Percentiles rank a stretch among this genome's conserved stretches.
Evolutionary conservation across 2,113 vertebrate genomes (phyloP).

Genomic region (Gobio gobio): DNA sequence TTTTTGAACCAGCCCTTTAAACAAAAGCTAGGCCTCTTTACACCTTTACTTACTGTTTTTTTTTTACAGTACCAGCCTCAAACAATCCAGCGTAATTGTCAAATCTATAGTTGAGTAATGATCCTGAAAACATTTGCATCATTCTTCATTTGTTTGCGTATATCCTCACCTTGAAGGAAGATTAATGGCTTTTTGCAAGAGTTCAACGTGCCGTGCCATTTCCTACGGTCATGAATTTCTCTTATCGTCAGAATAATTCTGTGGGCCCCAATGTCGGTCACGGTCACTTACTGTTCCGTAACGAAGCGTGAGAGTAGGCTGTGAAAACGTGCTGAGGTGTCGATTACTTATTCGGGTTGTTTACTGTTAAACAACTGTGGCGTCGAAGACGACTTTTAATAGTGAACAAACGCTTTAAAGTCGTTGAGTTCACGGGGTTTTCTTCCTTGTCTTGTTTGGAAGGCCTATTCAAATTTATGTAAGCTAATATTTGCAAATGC

Average conservation of each 20-base stretch:
- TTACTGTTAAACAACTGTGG: not conserved
- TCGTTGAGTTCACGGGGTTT: not conserved
- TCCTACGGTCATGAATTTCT: not conserved
- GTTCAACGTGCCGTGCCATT: not conserved
- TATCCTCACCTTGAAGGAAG: not conserved
- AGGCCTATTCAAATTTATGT: not conserved
- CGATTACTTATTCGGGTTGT: not conserved
- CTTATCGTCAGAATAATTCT: not conserved
- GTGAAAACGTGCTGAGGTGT: not conserved
- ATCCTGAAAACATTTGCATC: not conserved
- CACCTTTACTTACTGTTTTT: too few species aligned
- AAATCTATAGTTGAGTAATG: not conserved
- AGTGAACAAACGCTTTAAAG: not conserved
- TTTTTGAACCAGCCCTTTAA: too few species aligned
- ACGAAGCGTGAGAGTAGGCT: not conserved
- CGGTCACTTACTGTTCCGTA: not conserved
- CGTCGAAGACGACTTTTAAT: not conserved
- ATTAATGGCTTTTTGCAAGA: not conserved
- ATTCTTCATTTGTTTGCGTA: not conserved
- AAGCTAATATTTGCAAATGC: slow-evolving; percentile 40
- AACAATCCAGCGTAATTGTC: not conserved
- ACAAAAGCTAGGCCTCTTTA: too few species aligned
- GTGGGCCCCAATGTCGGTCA: not conserved
- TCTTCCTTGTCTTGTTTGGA: not conserved
- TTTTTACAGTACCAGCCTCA: not conserved